These are phyloP conservation scores for Corythoichthys intestinalis DNA, from an alignment of 2,113 vertebrate species.

Conservation along the genomic window DNA sequence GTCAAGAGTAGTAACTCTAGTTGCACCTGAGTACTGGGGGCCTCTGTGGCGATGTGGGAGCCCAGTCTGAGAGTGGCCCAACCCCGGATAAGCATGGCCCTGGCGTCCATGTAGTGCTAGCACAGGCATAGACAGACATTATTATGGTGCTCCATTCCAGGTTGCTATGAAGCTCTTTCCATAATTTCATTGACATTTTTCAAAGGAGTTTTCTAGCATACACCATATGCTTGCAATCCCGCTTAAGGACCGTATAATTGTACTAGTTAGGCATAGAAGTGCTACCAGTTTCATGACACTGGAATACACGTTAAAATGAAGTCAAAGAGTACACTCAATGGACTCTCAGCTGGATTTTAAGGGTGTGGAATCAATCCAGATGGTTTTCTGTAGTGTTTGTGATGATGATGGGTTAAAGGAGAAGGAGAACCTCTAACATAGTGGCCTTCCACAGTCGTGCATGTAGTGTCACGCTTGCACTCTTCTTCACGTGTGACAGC, in stretches of 20 bases:
- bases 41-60: constrained; percentile 76
- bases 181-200: background rate
- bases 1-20: background rate
- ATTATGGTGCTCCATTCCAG: background rate
- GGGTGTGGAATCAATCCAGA: background rate
- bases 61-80: constrained; percentile 78
- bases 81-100: constrained; percentile 71
- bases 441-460: constrained; percentile 90
- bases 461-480: constrained; percentile 68
- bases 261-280: no score
- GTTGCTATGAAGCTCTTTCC: background rate
- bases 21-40: constrained; percentile 66
- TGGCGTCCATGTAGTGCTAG: constrained; percentile 79
- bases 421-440: constrained; percentile 78
- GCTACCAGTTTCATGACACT: no score
- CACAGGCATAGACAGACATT: background rate
- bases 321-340: no score
- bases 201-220: no score
- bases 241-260: no score
- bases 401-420: background rate
- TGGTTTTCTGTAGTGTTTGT: background rate
- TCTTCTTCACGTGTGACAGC: constrained; percentile 59
- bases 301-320: no score
- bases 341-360: background rate
- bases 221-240: no score